A percentile compares a stretch with the other conserved stretches of the same genome.
phyloP scores from a whole-genome alignment of 1,140 invertebrate genomes.

The Trissolcus basalis region DNA sequence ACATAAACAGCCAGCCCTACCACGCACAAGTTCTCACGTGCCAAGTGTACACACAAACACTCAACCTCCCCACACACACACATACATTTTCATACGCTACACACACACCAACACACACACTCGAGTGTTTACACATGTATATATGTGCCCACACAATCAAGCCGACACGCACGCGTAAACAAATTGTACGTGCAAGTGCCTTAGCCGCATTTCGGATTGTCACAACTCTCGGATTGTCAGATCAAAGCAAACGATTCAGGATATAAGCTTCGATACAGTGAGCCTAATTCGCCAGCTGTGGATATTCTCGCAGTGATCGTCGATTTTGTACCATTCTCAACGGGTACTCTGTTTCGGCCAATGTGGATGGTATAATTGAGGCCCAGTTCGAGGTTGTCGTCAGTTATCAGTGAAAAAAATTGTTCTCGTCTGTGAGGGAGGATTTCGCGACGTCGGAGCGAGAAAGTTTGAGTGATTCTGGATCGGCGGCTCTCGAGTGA shows the following conservation, averaged over 20 bases:
- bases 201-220: constrained; percentile 43
- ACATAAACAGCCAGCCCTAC: constrained; percentile 42
- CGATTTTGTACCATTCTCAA: too few species aligned
- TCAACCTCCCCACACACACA: not conserved
- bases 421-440: too few species aligned
- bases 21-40: constrained; percentile 32
- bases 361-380: too few species aligned
- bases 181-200: constrained; percentile 55
- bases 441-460: too few species aligned
- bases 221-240: constrained; percentile 17
- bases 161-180: constrained; percentile 55
- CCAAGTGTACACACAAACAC: constrained; percentile 41
- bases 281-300: constrained; percentile 21
- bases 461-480: too few species aligned
- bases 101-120: constrained; percentile 1
- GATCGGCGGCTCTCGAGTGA: too few species aligned
- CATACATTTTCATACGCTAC: too few species aligned
- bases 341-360: too few species aligned
- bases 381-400: too few species aligned
- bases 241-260: constrained; percentile 11
- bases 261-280: constrained; percentile 6
- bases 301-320: constrained; percentile 7
- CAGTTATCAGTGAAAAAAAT: too few species aligned
- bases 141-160: constrained; percentile 27
- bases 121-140: constrained; percentile 10